Evolutionary conservation across 2,888 invertebrate genomes (phyloP), one percentile per base, ranked within the genome.

Genomic region (Meganola albula): DNA sequence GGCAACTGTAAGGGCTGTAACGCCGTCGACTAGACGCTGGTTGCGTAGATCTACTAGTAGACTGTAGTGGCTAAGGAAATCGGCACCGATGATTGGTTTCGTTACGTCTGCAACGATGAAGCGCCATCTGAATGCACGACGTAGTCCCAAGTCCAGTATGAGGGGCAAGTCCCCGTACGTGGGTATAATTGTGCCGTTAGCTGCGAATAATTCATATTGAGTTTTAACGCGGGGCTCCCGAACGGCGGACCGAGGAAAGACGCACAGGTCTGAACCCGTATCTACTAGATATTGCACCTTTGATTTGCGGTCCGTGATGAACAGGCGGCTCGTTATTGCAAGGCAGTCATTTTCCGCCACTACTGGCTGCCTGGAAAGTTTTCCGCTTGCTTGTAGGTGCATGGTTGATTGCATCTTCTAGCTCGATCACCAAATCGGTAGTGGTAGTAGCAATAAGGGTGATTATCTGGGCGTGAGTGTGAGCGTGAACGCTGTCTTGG

Each of bases 21-120:
- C 5, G 2, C 11, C 45, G 27, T 46, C 44, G 0, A 43, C 10
- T 1, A 38, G 21, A 1, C 31, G 23, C 8, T 36, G 40, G 10
- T 35, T 31, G 0, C 36, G 22, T 24, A 28, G 12, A 10, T 37
- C 37, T 5, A 41, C 31, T 3, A 37, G 9, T 4, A 37, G 27
- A 8, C 25, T 27, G 11, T 42, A 42, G 21, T 12, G 23, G 8
- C 30, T n/a, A 20, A 41, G 10, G 12, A 37, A 41, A 16, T 41
- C 41, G 10, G 24, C 30, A 4, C 41, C 41, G 2, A 41, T 35
- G 2, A 72, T 70, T 1, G 69, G 58, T 13, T 50, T 58, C 0
- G 57, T 27, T 0, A 66, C 58, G 22, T 69, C 61, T 0, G 66
- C 69, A 2, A 72, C 39, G 0, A 56, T 40, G 32, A 70, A 72